Evolutionary conservation across 2,113 vertebrate species (phyloP).

Genomic region (Bufo gargarizans): DNA sequence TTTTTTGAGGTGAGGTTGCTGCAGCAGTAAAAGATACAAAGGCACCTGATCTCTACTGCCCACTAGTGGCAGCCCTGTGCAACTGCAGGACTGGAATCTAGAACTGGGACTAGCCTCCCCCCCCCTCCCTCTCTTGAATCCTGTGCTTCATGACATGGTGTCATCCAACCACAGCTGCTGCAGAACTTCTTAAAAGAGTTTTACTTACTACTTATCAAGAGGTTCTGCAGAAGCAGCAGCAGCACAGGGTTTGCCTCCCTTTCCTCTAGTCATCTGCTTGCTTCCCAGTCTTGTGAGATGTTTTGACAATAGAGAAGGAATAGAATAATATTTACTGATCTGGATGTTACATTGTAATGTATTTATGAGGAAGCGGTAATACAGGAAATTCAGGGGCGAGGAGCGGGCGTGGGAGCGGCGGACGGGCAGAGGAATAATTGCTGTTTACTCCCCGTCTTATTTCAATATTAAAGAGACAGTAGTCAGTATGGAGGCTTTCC

Average conservation of each 20-base stretch:
- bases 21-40: constrained; percentile 1
- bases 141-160: background rate
- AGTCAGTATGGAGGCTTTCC: too few relatives aligned
- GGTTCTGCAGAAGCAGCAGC: background rate
- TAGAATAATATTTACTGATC: background rate
- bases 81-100: background rate
- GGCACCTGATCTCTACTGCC: constrained; percentile 70
- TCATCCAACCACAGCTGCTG: background rate
- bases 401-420: background rate
- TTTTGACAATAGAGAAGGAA: background rate
- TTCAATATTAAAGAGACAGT: too few relatives aligned
- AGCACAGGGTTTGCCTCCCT: too few relatives aligned
- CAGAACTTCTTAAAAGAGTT: background rate
- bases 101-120: too few relatives aligned
- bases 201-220: background rate
- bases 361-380: background rate
- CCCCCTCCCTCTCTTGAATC: background rate
- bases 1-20: constrained; percentile 61
- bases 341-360: background rate
- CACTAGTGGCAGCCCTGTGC: constrained; percentile 55
- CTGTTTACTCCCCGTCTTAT: background rate
- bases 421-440: background rate
- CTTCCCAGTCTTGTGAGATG: background rate
- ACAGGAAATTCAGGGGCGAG: background rate
- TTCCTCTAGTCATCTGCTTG: background rate